Base-by-base conservation (phyloP, 2,113 vertebrate species). In the Steatornis caripensis region DNA sequence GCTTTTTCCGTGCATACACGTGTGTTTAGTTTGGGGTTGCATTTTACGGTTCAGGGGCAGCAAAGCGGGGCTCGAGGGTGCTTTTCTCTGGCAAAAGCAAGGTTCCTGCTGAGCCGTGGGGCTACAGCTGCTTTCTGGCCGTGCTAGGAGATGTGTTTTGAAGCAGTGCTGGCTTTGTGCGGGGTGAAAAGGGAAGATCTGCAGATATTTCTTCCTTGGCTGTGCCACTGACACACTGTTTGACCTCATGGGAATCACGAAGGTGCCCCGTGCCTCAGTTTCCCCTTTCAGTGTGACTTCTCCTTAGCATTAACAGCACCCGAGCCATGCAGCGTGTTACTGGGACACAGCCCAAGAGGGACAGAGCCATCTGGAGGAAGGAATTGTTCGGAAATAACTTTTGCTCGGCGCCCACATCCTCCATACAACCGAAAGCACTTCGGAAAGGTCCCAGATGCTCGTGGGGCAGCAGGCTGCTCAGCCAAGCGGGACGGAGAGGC, bases 1-100 rank as follows among this genome's bases (percentile, higher is more conserved):
- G 43, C 11, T 0, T 46, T 64, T 68, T 30, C 36, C 3, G 0
- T 46, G 45, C 5, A 0, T 1, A 14, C 1, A 1, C 0, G 1
- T 21, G 12, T 21, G 14, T 27, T 60, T 11, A 17, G 32, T 46
- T 72, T 46, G 37, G 55, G 19, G 20, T 15, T 45, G 78, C 2
- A 2, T 30, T 70, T 64, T 29, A n/a, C 0, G 2, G 27, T 18
- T 43, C 15, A 55, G 55, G 20, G 27, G 15, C 12, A 19, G 10
- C 3, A 36, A 39, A 7, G 8, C 11, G 45, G 29, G 9, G 49
- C 10, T 26, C 15, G 18, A 20, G 18, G 26, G 6, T 10, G 43
- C 32, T 82, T 55, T 30, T 34, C 11, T 11, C 15, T n/a, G 37
- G 43, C 20, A 29, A 45, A 57, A 24, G 2, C 15, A 32, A 45